A percentile compares a stretch with the other conserved stretches of the same genome.
Evolutionary conservation across 1,140 invertebrate species (phyloP).

Genomic region (Penaeus vannamei): DNA sequence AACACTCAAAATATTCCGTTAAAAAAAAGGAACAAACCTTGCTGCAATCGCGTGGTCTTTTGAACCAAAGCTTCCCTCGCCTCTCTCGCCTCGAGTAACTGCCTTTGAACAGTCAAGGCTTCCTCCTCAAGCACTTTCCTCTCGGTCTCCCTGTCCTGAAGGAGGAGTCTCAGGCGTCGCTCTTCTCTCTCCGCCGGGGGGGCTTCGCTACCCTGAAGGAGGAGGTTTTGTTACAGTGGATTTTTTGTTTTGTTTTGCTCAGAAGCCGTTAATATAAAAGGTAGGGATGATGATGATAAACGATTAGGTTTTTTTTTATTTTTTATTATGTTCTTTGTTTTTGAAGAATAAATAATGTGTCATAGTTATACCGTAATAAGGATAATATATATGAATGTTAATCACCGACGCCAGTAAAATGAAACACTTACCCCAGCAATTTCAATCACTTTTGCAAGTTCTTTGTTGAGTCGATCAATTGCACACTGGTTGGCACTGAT

Average conservation of each 20-base stretch:
- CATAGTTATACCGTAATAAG: no score
- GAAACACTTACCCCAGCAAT: constrained; percentile 35
- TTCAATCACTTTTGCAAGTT: constrained; percentile 48
- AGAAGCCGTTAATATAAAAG: no score
- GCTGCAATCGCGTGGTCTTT: constrained; percentile 30
- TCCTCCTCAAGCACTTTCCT: constrained; percentile 48
- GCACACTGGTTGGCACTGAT: constrained; percentile 47
- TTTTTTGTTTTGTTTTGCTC: no score
- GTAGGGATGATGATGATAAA: no score
- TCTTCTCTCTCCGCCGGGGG: constrained; percentile 52
- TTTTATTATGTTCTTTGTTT: no score
- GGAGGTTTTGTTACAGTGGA: not conserved
- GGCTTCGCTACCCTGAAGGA: constrained; percentile 44
- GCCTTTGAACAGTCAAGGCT: constrained; percentile 44
- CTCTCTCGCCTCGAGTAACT: constrained; percentile 41
- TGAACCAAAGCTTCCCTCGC: constrained; percentile 28
- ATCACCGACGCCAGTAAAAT: no score
- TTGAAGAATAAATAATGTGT: no score
- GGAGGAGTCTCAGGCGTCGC: constrained; percentile 41
- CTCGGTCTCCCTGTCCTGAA: constrained; percentile 42
- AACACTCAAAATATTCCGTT: no score
- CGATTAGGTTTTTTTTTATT: no score
- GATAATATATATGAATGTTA: no score
- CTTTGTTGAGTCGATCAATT: constrained; percentile 53
- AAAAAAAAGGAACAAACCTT: constrained; percentile 13